A percentile compares a stretch with the other conserved stretches of the same genome.
Conservation (phyloP, 2,888 invertebrate species). For the Troides oblongomaculatus region DNA sequence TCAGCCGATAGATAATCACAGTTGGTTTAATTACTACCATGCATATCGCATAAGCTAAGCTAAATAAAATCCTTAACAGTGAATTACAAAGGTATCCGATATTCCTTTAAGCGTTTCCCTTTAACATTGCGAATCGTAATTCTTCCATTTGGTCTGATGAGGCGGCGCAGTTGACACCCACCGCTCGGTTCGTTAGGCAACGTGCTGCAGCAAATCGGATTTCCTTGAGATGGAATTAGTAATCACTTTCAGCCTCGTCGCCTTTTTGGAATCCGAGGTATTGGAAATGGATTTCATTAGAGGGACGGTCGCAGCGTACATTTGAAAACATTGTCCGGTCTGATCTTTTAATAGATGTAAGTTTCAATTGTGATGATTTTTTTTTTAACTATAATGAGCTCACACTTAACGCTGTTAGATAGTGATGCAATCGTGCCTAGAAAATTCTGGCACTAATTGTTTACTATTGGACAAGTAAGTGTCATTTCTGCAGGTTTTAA, state of each 20-base stretch:
- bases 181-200: slow-evolving; percentile 60
- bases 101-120: slow-evolving; percentile 23
- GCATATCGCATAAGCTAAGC: neutral
- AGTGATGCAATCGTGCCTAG: too few relatives aligned
- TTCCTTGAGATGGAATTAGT: slow-evolving; percentile 68
- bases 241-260: slow-evolving; percentile 49
- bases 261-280: slow-evolving; percentile 17
- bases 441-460: too few relatives aligned
- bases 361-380: neutral
- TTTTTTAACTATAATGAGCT: too few relatives aligned
- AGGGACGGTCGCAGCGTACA: neutral
- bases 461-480: too few relatives aligned
- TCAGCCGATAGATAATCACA: too few relatives aligned
- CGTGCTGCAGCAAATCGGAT: slow-evolving; percentile 44
- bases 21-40: neutral
- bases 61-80: neutral
- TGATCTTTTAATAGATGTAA: neutral
- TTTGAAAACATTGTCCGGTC: neutral
- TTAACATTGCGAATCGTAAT: slow-evolving; percentile 11
- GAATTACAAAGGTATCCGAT: neutral
- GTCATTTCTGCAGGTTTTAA: too few relatives aligned
- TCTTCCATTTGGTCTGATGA: slow-evolving; percentile 59
- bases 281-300: slow-evolving; percentile 24
- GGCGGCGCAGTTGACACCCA: slow-evolving; percentile 47
- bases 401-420: too few relatives aligned